Conservation (phyloP, 2,797 vertebrate genomes). For the Typhlichthys subterraneus region DNA sequence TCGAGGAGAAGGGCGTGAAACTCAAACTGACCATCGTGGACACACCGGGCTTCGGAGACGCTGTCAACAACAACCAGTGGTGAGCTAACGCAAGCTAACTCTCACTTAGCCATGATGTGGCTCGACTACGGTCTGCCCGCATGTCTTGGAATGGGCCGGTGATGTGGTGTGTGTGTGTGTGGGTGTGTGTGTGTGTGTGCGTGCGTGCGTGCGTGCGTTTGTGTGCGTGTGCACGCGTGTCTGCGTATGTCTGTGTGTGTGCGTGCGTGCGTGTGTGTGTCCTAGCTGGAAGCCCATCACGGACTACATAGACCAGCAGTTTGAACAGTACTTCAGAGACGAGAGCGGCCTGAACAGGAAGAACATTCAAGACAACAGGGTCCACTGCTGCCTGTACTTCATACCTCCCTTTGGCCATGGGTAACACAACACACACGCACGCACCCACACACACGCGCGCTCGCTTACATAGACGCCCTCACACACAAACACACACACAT, state of each 20-base stretch:
- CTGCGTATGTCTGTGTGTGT: slow-evolving; percentile 26
- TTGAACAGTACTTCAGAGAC: slow-evolving; percentile 97
- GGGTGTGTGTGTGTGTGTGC: slow-evolving; percentile 47
- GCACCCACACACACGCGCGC: neutral
- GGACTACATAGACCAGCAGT: slow-evolving; percentile 98
- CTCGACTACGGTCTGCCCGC: neutral
- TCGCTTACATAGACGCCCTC: no score
- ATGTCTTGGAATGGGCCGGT: neutral
- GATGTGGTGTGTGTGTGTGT: slow-evolving; percentile 43
- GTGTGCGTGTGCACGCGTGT: slow-evolving; percentile 15
- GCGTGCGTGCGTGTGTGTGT: slow-evolving; percentile 48
- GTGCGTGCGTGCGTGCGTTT: slow-evolving; percentile 40
- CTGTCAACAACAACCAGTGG: slow-evolving; percentile 97
- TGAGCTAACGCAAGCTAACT: slow-evolving; percentile 63
- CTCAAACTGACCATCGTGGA: slow-evolving; percentile 97
- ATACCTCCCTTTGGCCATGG: slow-evolving; percentile 96
- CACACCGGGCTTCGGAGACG: slow-evolving; percentile 97
- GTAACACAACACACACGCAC: slow-evolving; percentile 65
- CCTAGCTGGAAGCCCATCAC: slow-evolving; percentile 96
- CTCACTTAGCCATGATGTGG: neutral
- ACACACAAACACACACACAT: neutral
- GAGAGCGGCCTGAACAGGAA: slow-evolving; percentile 97
- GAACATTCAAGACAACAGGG: slow-evolving; percentile 98
- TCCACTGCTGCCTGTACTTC: slow-evolving; percentile 98
- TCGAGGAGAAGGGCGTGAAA: slow-evolving; percentile 98